A percentile compares a stretch with the other conserved stretches of the same genome.
Conservation (phyloP, 2,113 vertebrate species). For the Probosciger aterrimus region DNA sequence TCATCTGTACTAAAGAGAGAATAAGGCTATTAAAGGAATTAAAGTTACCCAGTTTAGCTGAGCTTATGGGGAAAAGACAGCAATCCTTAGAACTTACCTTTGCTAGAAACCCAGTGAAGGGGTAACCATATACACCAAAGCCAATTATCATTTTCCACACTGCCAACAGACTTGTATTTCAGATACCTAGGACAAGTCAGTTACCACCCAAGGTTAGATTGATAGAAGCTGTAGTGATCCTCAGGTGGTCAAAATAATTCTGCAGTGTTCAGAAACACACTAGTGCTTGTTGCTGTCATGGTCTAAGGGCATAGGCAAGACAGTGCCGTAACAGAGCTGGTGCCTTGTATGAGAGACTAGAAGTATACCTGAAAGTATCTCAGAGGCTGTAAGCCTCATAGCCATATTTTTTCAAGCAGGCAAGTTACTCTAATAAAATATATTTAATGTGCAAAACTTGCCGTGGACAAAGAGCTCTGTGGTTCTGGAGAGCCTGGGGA, state of each 20-base stretch:
- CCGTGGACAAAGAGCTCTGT: background rate
- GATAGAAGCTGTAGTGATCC: background rate
- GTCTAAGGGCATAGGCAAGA: background rate
- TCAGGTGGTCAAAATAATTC: background rate
- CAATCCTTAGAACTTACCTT: background rate
- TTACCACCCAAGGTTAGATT: background rate
- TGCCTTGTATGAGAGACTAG: background rate
- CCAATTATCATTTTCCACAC: background rate
- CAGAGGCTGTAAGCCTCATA: background rate
- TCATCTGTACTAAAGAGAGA: background rate
- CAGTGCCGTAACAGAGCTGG: background rate
- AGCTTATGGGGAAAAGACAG: background rate
- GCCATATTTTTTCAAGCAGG: background rate
- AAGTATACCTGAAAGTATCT: background rate
- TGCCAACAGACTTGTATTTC: background rate
- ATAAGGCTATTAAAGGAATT: background rate
- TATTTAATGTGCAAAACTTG: background rate
- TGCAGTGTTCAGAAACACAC: background rate
- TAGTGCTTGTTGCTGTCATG: background rate
- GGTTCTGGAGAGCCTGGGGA: background rate
- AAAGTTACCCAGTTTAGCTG: background rate
- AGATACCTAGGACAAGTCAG: background rate
- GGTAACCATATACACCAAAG: background rate
- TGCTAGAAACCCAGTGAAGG: background rate
- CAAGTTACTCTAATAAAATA: background rate